These are phyloP conservation scores for Heliconius erato DNA, from an alignment of 2,888 invertebrate species.

Conservation along the genomic window DNA sequence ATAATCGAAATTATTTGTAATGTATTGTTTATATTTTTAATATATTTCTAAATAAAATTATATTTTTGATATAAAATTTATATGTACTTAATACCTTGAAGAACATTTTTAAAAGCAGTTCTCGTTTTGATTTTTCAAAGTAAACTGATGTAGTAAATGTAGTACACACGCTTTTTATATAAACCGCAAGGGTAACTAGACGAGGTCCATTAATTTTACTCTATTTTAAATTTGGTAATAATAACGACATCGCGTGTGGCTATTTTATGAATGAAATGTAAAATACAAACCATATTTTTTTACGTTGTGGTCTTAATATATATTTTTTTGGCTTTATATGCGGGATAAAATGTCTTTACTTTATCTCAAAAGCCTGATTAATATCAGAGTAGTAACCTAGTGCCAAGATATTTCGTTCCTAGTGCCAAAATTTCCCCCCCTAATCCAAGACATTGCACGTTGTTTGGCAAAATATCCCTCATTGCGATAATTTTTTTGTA, in stretches of 20 bases:
- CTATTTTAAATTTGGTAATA: slow-evolving; percentile 37
- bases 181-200: slow-evolving; percentile 50
- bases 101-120: slow-evolving; percentile 41
- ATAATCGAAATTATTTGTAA: not conserved
- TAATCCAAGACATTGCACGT: not conserved
- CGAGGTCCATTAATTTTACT: slow-evolving; percentile 50
- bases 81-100: slow-evolving; percentile 36
- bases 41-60: not conserved
- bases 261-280: not conserved
- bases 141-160: slow-evolving; percentile 54
- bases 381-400: not conserved
- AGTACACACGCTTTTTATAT: slow-evolving; percentile 57
- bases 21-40: not conserved
- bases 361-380: too few species aligned
- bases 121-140: slow-evolving; percentile 5
- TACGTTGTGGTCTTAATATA: not conserved
- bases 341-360: too few species aligned
- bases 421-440: not conserved
- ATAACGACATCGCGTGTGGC: slow-evolving; percentile 2
- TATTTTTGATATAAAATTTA: not conserved
- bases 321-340: too few species aligned
- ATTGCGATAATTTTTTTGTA: not conserved
- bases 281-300: not conserved
- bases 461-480: not conserved
- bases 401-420: not conserved